Evolutionary conservation across 2,113 vertebrate genomes (phyloP).

Genomic region (Polypterus senegalus): DNA sequence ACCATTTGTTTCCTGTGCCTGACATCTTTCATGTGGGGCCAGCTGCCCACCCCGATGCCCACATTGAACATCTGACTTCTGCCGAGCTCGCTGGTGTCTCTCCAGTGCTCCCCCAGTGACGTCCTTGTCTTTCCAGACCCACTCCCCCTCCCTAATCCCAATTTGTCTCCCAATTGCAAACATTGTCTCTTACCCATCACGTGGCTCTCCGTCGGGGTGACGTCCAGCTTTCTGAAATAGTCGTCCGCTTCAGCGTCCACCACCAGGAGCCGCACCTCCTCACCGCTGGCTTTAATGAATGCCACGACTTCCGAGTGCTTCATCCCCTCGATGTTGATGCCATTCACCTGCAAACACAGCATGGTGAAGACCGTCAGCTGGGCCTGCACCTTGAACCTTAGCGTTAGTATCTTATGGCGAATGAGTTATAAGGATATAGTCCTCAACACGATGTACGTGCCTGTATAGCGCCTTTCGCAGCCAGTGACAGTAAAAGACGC

Average conservation of each 20-base stretch:
- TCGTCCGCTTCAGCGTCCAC: conserved; percentile 74
- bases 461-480: no score
- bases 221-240: conserved; percentile 66
- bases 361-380: no score
- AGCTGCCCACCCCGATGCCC: no score
- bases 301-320: conserved; percentile 78
- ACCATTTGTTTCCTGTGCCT: no score
- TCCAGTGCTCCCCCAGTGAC: background rate
- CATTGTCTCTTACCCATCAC: conserved; percentile 48
- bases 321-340: conserved; percentile 60
- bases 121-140: background rate
- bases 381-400: no score
- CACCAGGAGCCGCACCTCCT: conserved; percentile 65
- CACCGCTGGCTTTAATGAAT: conserved; percentile 57
- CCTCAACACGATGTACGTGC: no score
- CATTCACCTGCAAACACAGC: conserved; percentile 63
- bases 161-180: background rate
- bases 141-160: background rate
- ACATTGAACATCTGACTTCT: no score
- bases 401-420: no score
- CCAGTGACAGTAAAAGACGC: no score
- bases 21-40: no score
- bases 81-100: background rate
- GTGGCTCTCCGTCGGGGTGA: conserved; percentile 59
- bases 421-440: no score